Base-by-base conservation (phyloP, 2,888 invertebrate species). In the Pachliopta kotzebuea region DNA sequence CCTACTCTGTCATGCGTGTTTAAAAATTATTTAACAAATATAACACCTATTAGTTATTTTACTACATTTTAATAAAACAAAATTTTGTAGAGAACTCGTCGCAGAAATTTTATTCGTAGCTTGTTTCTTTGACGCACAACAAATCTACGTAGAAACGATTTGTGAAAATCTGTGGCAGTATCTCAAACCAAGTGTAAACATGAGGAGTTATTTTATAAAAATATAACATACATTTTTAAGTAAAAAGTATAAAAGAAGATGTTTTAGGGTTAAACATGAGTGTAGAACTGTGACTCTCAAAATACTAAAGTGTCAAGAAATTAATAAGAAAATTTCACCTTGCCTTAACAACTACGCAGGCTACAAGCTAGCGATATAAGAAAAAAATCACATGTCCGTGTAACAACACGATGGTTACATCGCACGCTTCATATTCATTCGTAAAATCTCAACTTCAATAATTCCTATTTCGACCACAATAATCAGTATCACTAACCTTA, bases 401-500 rank as follows among this genome's bases (percentile, higher is more conserved):
- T 77, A 81, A 83, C 75, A 76, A 71, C 11, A 75, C 69, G 76
- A 78, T 76, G 80, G 85, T 82, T 81, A 82, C 81, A 80, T 81
- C 77, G 82, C 81, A 83, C 80, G 83, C 80, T 79, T 77, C 77
- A 71, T 79, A 83, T 75, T 76, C 79, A 81, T 78, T 78, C 79
- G 80, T 76, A 78, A 59, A 78, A 79, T 75, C 77, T 83, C 80
- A 78, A 82, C 82, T 79, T 76, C 79, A 78, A 76, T 72, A 84
- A 84, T 84, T 82, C 83, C 80, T 76, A 81, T 79, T 81, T 81
- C 79, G 79, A 81, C 81, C 86, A 84, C 80, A 83, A 81, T 83
- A 85, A 86, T 79, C 87, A 89, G 84, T 91, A 91, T 91, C 91
- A 91, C 91, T 90, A 91, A 91, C 91, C 91, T 91, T 90, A 81